These are phyloP conservation scores for Akabosia matsudoensis DNA, from an alignment of 1,140 invertebrate genomes.

Conservation along the genomic window DNA sequence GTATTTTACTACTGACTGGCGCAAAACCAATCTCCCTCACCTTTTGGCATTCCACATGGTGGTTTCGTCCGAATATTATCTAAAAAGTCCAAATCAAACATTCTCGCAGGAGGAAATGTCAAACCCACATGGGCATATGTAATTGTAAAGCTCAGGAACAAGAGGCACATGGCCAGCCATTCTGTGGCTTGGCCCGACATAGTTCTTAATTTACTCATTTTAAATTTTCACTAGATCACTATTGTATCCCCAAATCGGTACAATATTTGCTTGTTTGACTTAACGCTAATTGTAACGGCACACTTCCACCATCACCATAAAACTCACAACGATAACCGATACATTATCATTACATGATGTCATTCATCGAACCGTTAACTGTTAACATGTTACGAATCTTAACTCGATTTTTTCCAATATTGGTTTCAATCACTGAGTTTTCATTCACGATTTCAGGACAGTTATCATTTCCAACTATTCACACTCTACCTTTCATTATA, in stretches of 20 bases:
- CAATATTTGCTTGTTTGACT: too few species aligned
- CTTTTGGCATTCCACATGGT: constrained; percentile 94
- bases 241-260: too few species aligned
- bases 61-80: constrained; percentile 83
- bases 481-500: background rate
- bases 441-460: background rate
- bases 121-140: constrained; percentile 67
- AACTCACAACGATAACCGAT: too few species aligned
- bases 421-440: background rate
- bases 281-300: too few species aligned
- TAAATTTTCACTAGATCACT: too few species aligned
- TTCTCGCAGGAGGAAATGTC: constrained; percentile 79
- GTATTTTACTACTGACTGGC: background rate
- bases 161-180: background rate
- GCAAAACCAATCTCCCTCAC: constrained; percentile 55
- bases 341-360: too few species aligned
- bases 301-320: too few species aligned
- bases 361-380: too few species aligned
- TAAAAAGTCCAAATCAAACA: constrained; percentile 88
- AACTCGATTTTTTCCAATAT: background rate
- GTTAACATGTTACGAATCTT: too few species aligned
- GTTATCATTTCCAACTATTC: background rate
- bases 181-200: background rate
- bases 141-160: background rate
- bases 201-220: constrained; percentile 13